Evolutionary conservation across 2,113 vertebrate species (phyloP), one percentile per base, ranked within the genome.

Genomic region (Egretta garzetta): DNA sequence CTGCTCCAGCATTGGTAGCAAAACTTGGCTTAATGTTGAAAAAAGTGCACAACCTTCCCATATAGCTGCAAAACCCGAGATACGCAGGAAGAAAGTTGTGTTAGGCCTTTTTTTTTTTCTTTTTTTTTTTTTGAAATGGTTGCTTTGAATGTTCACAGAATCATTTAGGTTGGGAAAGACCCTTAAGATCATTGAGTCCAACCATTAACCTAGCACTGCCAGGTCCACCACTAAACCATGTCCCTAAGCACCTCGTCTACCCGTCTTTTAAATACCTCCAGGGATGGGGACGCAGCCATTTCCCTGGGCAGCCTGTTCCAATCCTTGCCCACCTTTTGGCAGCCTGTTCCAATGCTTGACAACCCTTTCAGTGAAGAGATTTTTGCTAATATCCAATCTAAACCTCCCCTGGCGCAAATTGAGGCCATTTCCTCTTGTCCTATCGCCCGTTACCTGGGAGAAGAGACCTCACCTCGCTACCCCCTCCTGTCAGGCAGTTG

Each of bases 261-360:
- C 5, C 0, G 0, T 19, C 28, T 60, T 80, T 17, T 60, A 35
- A 58, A 47, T 26, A 30, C 13, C 59, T 39, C 18, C 19, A 43
- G 47, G 52, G 28, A 49, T 24, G 60, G 52, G 8, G 24, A 49
- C 41, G 56, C 41, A 2, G 8, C 22, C 37, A 10, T 43, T 73
- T 43, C 33, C 37, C 45, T 23, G 33, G 10, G 53, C 41, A 77
- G 56, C 41, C n/a, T n/a, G n/a, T n/a, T n/a, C n/a, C n/a, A n/a
- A n/a, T n/a, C n/a, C n/a, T n/a, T n/a, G n/a, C n/a, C n/a, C n/a
- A n/a, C n/a, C n/a, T n/a, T n/a, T n/a, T n/a, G n/a, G n/a, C n/a
- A n/a, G n/a, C n/a, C n/a, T n/a, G 56, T 23, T 63, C 24, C 56
- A 63, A 2, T 50, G 49, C 16, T 32, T 71, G 30, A 33, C 7